Conservation (phyloP, 2,113 vertebrate genomes). For the Melanostigma gelatinosum region DNA sequence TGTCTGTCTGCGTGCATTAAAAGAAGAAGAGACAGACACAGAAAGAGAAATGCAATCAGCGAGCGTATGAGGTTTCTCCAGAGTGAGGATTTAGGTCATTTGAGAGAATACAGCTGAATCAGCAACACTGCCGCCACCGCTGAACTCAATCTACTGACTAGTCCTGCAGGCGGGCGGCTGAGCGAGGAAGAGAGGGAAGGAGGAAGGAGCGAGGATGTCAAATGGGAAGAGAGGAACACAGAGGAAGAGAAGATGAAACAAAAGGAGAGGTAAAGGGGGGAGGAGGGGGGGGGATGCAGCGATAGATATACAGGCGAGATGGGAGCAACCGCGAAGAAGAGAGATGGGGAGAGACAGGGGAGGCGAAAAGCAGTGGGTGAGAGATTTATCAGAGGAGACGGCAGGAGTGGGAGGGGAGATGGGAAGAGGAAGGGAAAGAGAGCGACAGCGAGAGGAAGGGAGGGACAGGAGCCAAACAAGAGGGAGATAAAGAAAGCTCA, state of each 20-base stretch:
- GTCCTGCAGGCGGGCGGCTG: conserved; percentile 73
- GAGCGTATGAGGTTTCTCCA: conserved; percentile 72
- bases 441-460: conserved; percentile 28
- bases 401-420: conserved; percentile 47
- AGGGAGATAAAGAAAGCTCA: conserved; percentile 57
- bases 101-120: conserved; percentile 84
- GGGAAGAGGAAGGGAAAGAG: conserved; percentile 24
- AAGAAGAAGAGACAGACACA: conserved; percentile 46
- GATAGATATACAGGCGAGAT: conserved; percentile 47
- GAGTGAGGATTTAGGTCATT: conserved; percentile 83
- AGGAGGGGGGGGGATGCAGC: conserved; percentile 14
- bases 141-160: conserved; percentile 82
- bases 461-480: conserved; percentile 38
- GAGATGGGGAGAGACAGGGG: conserved; percentile 56
- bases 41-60: conserved; percentile 69
- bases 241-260: conserved; percentile 43
- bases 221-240: conserved; percentile 18
- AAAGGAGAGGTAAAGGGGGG: background rate
- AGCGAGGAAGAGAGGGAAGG: conserved; percentile 33
- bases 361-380: conserved; percentile 58
- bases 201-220: conserved; percentile 2
- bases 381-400: conserved; percentile 72
- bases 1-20: conserved; percentile 40
- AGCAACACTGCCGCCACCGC: conserved; percentile 78
- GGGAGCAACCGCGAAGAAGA: conserved; percentile 41